Conservation (phyloP, 2,797 vertebrate genomes). For the Acipenser ruthenus region DNA sequence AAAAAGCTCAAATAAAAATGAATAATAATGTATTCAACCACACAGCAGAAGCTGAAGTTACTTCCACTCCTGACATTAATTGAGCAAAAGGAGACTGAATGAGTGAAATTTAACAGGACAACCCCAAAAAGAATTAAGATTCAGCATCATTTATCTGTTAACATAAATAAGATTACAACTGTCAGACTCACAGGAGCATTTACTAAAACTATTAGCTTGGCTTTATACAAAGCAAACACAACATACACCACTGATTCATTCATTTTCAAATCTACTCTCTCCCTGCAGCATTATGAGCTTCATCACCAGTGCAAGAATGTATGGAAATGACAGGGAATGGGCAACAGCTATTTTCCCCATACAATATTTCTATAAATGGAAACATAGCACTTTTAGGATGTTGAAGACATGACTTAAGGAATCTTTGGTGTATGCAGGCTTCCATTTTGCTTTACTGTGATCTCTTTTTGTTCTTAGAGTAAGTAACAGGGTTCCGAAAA, state of each 20-base stretch:
- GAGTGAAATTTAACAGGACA: no score
- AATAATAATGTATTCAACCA: no score
- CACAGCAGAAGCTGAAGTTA: no score
- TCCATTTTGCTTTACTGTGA: no score
- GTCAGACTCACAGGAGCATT: conserved; percentile 21
- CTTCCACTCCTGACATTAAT: no score
- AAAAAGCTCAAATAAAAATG: no score
- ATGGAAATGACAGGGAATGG: conserved; percentile 65
- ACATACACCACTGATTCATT: conserved; percentile 36
- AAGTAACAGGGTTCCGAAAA: no score
- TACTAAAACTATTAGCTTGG: conserved; percentile 32
- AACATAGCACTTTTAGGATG: conserved; percentile 20
- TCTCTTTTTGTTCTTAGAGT: no score
- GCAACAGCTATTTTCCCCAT: conserved; percentile 48
- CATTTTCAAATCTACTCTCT: conserved; percentile 47
- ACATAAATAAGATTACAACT: conserved; percentile 42
- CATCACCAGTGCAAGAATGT: conserved; percentile 55
- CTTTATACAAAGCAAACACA: conserved; percentile 37
- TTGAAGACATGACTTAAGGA: background rate
- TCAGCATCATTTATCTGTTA: conserved; percentile 6
- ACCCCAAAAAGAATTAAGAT: no score
- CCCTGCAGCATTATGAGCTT: conserved; percentile 53
- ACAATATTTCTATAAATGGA: conserved; percentile 56
- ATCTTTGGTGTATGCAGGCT: background rate
- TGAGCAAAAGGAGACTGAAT: no score